Conservation (phyloP, 2,888 invertebrate species). For the Caenorhabditis sulstoni region DNA sequence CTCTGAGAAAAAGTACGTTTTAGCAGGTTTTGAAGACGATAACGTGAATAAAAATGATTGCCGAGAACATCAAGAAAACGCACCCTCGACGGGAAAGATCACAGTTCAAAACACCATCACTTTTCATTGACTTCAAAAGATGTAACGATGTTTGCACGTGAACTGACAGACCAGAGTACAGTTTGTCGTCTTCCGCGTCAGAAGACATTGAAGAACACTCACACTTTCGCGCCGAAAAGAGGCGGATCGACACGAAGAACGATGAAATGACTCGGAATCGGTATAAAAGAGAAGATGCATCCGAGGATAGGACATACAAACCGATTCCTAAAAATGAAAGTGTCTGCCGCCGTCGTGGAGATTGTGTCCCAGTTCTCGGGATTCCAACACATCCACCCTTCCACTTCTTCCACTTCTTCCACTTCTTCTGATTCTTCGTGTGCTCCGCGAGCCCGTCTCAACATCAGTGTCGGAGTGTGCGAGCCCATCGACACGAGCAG, state of each 20-base stretch:
- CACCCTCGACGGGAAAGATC: too few species aligned
- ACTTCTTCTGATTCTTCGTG: constrained; percentile 13
- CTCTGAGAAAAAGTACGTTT: too few species aligned
- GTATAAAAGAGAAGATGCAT: constrained; percentile 6
- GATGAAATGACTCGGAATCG: background rate
- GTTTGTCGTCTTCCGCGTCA: too few species aligned
- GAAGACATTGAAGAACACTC: constrained; percentile 9
- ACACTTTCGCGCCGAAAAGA: background rate
- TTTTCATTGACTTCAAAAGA: too few species aligned
- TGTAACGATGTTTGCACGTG: too few species aligned
- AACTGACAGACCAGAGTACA: too few species aligned
- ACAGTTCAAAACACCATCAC: too few species aligned
- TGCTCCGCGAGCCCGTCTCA: constrained; percentile 16
- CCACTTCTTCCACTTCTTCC: constrained; percentile 5
- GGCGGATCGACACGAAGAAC: constrained; percentile 10
- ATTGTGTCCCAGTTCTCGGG: constrained; percentile 44
- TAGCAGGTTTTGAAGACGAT: too few species aligned
- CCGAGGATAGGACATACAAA: background rate
- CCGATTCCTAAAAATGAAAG: constrained; percentile 22
- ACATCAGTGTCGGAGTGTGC: constrained; percentile 28
- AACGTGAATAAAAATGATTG: too few species aligned
- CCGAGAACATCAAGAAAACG: too few species aligned
- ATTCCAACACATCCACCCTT: constrained; percentile 36
- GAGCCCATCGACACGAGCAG: background rate
- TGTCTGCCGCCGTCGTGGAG: constrained; percentile 34